Conservation (phyloP, 2,797 vertebrate species). For the Tinamus major region DNA sequence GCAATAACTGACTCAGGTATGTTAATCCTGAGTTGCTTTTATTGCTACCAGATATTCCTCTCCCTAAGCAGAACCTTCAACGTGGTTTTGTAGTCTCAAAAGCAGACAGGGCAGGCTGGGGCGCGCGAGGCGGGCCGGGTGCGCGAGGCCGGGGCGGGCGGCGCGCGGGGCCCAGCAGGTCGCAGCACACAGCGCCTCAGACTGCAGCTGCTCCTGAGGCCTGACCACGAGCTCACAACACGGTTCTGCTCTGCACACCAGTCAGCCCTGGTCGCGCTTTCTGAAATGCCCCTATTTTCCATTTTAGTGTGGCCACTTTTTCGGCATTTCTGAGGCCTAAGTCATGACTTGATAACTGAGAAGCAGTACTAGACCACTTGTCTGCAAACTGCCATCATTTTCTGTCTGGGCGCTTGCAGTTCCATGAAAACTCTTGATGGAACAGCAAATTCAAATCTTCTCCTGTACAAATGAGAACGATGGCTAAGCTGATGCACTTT, state of each 20-base stretch:
- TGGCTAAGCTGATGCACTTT: neutral
- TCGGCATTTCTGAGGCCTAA: neutral
- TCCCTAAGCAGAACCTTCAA: neutral
- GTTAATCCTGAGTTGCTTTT: neutral
- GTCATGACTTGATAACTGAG: neutral
- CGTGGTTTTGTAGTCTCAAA: neutral
- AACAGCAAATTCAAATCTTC: neutral
- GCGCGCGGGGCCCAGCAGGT: neutral
- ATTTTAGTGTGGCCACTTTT: neutral
- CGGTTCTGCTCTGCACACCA: neutral
- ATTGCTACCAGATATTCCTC: neutral
- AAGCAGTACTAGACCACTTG: neutral
- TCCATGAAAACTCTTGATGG: neutral
- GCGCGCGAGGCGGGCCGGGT: too few relatives aligned
- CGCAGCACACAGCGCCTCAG: neutral
- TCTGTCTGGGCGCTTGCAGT: neutral
- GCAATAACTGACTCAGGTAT: neutral
- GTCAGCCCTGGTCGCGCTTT: neutral
- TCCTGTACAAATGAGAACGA: neutral
- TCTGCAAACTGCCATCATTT: neutral
- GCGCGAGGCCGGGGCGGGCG: too few relatives aligned
- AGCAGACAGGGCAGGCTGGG: neutral
- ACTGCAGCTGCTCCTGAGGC: neutral
- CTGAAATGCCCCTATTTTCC: neutral
- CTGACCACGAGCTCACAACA: neutral